A percentile compares a stretch with the other conserved stretches of the same genome.
Evolutionary conservation across 2,888 invertebrate species (phyloP).

Genomic region (Xylota segnis): DNA sequence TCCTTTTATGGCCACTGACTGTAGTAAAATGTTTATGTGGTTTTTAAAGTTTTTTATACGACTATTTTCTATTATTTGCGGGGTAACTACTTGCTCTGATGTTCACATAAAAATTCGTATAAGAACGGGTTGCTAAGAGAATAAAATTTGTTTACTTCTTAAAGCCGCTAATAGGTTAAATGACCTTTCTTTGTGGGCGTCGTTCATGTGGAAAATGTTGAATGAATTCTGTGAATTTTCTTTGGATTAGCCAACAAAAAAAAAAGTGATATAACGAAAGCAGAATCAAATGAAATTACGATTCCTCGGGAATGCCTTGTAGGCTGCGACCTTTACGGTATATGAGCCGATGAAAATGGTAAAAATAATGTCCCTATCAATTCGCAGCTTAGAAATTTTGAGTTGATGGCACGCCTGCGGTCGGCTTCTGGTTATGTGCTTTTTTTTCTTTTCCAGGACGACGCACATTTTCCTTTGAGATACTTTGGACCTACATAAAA

Average conservation of each 20-base stretch:
- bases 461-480: no score
- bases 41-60: constrained; percentile 43
- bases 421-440: neutral
- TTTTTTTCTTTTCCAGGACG: no score
- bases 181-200: neutral
- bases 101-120: neutral
- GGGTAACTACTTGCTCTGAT: neutral
- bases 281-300: neutral
- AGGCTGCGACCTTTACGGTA: neutral
- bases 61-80: constrained; percentile 20
- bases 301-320: neutral
- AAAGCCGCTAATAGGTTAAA: neutral
- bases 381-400: neutral
- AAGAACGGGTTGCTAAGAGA: neutral
- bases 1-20: constrained; percentile 45
- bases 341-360: neutral
- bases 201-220: constrained; percentile 4
- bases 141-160: constrained; percentile 7
- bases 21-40: constrained; percentile 48
- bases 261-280: neutral
- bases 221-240: neutral
- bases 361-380: neutral
- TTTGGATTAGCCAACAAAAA: neutral
- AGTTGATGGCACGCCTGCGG: neutral
- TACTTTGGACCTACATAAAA: no score